phyloP scores from a whole-genome alignment of 2,797 vertebrate species.

The Leptoclinus maculatus region DNA sequence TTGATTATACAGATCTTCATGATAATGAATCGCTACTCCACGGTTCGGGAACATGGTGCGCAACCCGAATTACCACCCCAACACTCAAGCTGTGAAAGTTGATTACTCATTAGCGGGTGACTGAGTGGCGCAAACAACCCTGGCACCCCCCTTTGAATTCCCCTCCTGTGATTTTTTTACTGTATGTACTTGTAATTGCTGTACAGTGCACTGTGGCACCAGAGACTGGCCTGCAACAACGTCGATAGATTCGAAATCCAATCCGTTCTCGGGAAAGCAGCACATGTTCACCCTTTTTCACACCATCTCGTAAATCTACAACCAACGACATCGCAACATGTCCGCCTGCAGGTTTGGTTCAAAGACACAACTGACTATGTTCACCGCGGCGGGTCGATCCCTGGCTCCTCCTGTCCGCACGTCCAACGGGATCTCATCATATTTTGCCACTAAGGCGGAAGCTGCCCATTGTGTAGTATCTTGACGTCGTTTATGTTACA shows the following conservation, averaged over 20 bases:
- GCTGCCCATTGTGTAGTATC: not conserved
- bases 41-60: slow-evolving; percentile 96
- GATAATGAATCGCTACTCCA: slow-evolving; percentile 99
- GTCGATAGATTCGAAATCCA: slow-evolving; percentile 1
- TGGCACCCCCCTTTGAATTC: slow-evolving; percentile 79
- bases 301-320: not conserved
- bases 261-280: not conserved
- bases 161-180: slow-evolving; percentile 69
- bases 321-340: not conserved
- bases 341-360: not conserved
- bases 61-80: slow-evolving; percentile 98
- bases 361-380: not conserved
- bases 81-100: slow-evolving; percentile 99
- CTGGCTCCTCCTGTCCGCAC: not conserved
- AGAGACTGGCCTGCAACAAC: slow-evolving; percentile 27
- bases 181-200: slow-evolving; percentile 75
- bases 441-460: not conserved
- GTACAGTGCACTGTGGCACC: slow-evolving; percentile 44
- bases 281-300: not conserved
- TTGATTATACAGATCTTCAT: slow-evolving; percentile 99
- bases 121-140: slow-evolving; percentile 96
- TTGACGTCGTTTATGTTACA: not conserved
- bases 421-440: not conserved
- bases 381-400: not conserved
- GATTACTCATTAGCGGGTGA: slow-evolving; percentile 99